Evolutionary conservation across 1,140 invertebrate genomes (phyloP).

Genomic region (Bombyx mandarina): DNA sequence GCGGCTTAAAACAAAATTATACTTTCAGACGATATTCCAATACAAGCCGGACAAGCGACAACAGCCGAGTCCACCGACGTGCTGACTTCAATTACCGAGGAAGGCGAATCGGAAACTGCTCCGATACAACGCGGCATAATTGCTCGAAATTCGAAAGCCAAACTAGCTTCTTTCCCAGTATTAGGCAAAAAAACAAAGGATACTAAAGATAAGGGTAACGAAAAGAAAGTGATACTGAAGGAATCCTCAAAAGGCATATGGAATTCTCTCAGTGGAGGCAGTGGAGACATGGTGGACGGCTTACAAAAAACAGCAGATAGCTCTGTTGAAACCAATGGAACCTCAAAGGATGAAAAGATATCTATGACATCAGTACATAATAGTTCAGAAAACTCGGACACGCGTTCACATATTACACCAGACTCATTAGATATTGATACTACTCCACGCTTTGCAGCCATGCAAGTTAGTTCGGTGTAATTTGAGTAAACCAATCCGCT

Average conservation of each 20-base stretch:
- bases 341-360: conserved; percentile 58
- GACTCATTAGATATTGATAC: conserved; percentile 60
- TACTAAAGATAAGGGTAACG: conserved; percentile 49
- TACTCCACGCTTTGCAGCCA: conserved; percentile 53
- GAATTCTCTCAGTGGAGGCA: conserved; percentile 51
- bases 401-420: conserved; percentile 55
- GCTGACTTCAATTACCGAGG: conserved; percentile 64
- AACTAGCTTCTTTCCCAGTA: conserved; percentile 56
- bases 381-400: conserved; percentile 59
- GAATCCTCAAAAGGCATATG: conserved; percentile 60
- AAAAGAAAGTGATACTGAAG: conserved; percentile 60
- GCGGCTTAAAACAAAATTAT: not conserved
- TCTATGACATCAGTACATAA: conserved; percentile 60
- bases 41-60: conserved; percentile 58
- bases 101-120: conserved; percentile 51
- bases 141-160: conserved; percentile 60
- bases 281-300: conserved; percentile 58
- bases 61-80: conserved; percentile 54
- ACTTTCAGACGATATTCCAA: conserved; percentile 67
- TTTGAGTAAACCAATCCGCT: not conserved
- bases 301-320: conserved; percentile 43
- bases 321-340: conserved; percentile 43
- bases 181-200: conserved; percentile 66
- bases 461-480: conserved; percentile 68
- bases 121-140: conserved; percentile 52